Evolutionary conservation across 1,140 invertebrate genomes (phyloP).

Genomic region (Drosophila dunni): DNA sequence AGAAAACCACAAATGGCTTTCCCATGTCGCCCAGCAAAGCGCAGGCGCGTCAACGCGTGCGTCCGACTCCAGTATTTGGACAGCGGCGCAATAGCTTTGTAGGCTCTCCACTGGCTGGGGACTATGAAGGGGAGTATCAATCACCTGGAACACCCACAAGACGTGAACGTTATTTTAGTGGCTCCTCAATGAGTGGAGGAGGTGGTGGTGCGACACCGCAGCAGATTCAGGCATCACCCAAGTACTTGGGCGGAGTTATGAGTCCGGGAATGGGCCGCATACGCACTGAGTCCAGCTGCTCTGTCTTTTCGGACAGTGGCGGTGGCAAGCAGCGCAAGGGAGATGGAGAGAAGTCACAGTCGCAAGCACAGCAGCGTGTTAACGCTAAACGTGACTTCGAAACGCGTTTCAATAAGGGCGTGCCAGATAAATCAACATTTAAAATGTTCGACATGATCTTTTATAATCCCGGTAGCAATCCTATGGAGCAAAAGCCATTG

Average conservation of each 20-base stretch:
- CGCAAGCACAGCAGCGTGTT: constrained; percentile 58
- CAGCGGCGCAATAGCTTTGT: constrained; percentile 85
- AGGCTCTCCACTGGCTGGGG: constrained; percentile 52
- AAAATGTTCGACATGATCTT: constrained; percentile 96
- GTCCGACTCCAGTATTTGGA: constrained; percentile 71
- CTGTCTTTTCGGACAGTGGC: constrained; percentile 70
- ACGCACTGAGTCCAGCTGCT: constrained; percentile 85
- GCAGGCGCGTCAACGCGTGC: constrained; percentile 58
- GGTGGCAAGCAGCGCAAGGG: constrained; percentile 62
- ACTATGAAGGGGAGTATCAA: constrained; percentile 75
- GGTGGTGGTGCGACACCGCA: constrained; percentile 30
- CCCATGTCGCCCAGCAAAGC: constrained; percentile 75
- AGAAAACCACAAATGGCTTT: constrained; percentile 60
- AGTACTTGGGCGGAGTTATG: constrained; percentile 60
- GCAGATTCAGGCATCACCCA: constrained; percentile 58
- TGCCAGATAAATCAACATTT: constrained; percentile 88
- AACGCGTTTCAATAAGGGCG: constrained; percentile 85
- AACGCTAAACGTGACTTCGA: constrained; percentile 86
- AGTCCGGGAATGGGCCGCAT: constrained; percentile 73
- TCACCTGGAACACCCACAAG: constrained; percentile 74
- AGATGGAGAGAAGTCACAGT: constrained; percentile 47
- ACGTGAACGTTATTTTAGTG: constrained; percentile 71
- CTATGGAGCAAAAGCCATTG: constrained; percentile 86
- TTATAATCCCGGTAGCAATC: constrained; percentile 92
- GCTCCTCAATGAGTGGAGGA: constrained; percentile 48